Evolutionary conservation across 2,113 vertebrate species (phyloP).

Genomic region (Microcebus tavaratra): DNA sequence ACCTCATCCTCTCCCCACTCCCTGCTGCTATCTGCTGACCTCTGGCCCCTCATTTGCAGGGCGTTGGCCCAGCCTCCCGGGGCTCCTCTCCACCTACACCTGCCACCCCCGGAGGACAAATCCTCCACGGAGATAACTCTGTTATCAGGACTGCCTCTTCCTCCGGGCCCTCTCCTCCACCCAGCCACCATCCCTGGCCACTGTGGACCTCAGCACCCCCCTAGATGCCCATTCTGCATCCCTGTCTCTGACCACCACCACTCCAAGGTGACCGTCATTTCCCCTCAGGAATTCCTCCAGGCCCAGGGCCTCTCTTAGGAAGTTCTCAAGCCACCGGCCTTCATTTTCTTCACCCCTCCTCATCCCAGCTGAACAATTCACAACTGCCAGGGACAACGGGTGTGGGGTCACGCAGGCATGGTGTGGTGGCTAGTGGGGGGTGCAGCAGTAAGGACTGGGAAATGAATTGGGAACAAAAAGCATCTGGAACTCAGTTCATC

Average conservation of each 20-base stretch:
- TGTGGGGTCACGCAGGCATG: background rate
- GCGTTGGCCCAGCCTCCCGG: background rate
- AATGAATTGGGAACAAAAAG: background rate
- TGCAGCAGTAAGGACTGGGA: background rate
- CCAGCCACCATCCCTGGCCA: background rate
- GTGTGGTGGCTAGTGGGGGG: background rate
- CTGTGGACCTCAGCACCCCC: background rate
- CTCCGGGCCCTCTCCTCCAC: background rate
- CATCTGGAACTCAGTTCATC: background rate
- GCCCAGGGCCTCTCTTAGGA: background rate
- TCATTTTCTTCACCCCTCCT: background rate
- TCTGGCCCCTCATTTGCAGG: background rate
- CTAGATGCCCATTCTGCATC: background rate
- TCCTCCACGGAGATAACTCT: background rate
- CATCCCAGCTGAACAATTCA: background rate
- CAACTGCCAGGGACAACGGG: background rate
- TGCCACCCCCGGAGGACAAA: accelerated
- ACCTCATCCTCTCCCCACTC: background rate
- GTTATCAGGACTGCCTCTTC: background rate
- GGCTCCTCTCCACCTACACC: background rate
- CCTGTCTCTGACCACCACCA: background rate
- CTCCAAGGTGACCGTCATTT: background rate
- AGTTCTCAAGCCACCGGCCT: background rate
- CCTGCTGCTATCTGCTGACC: background rate
- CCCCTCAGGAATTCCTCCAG: background rate